Conservation (phyloP, 2,888 invertebrate species). For the Thyatira batis region DNA sequence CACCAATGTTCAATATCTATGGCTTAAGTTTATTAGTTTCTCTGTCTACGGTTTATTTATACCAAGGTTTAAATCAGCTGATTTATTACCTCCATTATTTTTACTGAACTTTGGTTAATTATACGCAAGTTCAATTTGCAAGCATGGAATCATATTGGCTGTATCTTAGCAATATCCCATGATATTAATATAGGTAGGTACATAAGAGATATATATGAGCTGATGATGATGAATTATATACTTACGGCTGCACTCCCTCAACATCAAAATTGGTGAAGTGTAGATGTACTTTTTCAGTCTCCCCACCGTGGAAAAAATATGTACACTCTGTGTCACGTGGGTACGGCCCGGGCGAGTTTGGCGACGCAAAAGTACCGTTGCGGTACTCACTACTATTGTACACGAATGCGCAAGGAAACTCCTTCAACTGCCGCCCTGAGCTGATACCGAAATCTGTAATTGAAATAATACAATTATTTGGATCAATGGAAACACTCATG, state of each 20-base stretch:
- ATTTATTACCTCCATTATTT: too few species aligned
- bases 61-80: too few species aligned
- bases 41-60: too few species aligned
- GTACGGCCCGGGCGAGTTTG: constrained; percentile 95
- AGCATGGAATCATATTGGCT: too few species aligned
- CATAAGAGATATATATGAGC: not conserved
- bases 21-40: too few species aligned
- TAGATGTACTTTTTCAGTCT: constrained; percentile 89
- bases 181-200: not conserved
- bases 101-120: too few species aligned
- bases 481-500: not conserved
- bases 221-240: too few species aligned
- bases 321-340: constrained; percentile 95
- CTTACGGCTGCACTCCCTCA: constrained; percentile 97
- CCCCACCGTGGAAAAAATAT: constrained; percentile 93
- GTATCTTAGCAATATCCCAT: too few species aligned
- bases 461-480: not conserved
- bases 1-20: too few species aligned
- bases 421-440: constrained; percentile 89
- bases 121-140: not conserved
- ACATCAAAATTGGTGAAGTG: constrained; percentile 96
- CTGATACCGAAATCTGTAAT: constrained; percentile 92
- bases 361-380: constrained; percentile 92
- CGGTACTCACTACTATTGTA: constrained; percentile 91
- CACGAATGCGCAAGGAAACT: constrained; percentile 92